These are phyloP conservation scores for Spicauda simplicius DNA, from an alignment of 2,888 invertebrate species.

Conservation along the genomic window DNA sequence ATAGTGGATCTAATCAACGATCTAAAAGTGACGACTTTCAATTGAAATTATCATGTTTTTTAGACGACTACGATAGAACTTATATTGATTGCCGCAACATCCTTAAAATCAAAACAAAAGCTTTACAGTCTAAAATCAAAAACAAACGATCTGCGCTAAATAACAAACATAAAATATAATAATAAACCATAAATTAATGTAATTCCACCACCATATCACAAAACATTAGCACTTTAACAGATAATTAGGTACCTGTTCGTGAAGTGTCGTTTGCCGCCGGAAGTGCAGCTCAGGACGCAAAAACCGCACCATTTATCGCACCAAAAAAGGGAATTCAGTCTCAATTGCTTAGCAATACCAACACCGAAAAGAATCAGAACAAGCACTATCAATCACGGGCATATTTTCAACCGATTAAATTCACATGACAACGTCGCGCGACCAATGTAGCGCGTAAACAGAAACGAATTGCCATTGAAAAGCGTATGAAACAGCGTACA, in stretches of 20 bases:
- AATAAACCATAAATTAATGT: no score
- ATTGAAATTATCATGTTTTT: no score
- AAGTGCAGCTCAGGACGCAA: neutral
- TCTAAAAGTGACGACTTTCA: no score
- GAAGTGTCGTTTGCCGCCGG: neutral
- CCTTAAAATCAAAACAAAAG: no score
- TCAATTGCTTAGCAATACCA: neutral
- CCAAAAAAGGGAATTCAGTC: neutral
- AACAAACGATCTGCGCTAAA: no score
- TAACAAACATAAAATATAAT: no score
- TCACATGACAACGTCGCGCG: slow-evolving; percentile 32
- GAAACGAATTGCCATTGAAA: slow-evolving; percentile 41
- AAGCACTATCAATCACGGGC: neutral
- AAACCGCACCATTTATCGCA: neutral
- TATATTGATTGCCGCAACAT: no score
- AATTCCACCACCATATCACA: no score
- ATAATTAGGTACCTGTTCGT: slow-evolving; percentile 15
- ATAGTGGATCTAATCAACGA: no score
- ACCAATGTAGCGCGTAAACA: slow-evolving; percentile 42
- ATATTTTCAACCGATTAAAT: slow-evolving; percentile 3
- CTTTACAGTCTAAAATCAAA: no score
- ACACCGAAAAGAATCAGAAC: neutral
- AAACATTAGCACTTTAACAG: neutral
- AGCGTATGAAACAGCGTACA: slow-evolving; percentile 9
- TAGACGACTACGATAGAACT: no score